Evolutionary conservation across 2,113 vertebrate genomes (phyloP), one percentile per base, ranked within the genome.

Genomic region (Oryzias woworae): DNA sequence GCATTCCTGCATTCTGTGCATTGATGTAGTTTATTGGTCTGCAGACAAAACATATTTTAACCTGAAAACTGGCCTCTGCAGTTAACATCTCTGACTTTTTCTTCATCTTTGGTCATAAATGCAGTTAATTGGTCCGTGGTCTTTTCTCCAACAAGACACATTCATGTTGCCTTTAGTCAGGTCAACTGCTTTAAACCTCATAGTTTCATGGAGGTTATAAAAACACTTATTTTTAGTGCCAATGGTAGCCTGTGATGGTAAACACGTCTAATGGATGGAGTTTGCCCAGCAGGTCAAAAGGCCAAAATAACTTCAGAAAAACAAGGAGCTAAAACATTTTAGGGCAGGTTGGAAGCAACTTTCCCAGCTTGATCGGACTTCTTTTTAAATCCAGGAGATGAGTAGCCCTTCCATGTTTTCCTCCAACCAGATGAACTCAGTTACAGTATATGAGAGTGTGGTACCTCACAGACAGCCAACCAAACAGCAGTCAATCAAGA

Each of bases 101-200:
- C 60, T 77, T 58, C 59, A 69, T 69, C 58, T 80, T 58, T 53
- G 77, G 79, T 78, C 81, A 77, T 85, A 61, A 24, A 65, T 31
- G 71, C 70, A 68, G 62, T 79, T 70, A 79, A 81, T 66, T 26
- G 57, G 76, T 24, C 59, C 55, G 75, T 53, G 78, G 75, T 77
- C 66, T 83, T 75, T 73, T 81, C 69, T 65, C 62, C 81, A 78
- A 62, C 66, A 69, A 71, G 53, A 66, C 73, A 65, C 79, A 75
- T 70, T 74, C 53, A 60, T 17, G 53, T 28, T 62, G 72, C 73
- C 71, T 64, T 74, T 78, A 78, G 69, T 79, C 81, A 74, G 84
- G 80, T 72, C 77, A 74, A 15, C 78, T 31, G 82, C 81, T 88
- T 85, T 87, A 83, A 86, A 88, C 79, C 66, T 85, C 85, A 88